Base-by-base conservation (phyloP, 2,797 vertebrate species). In the Cyprinodon diabolis region DNA sequence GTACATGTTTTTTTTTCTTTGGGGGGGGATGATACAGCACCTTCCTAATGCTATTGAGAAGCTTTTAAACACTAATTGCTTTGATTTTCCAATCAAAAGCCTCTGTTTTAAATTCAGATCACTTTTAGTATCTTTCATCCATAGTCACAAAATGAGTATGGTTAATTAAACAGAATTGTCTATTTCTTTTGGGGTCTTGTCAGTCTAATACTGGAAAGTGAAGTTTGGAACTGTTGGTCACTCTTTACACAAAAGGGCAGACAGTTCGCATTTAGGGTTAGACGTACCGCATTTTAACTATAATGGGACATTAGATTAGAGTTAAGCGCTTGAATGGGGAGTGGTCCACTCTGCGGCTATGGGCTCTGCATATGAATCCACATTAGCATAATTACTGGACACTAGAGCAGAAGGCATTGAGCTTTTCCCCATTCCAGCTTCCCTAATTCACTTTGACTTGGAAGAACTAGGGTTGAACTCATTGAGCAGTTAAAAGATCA, bases 221-320 rank as follows among this genome's bases (percentile, higher is more conserved):
- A 78, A 74, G 74, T 63, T 58, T 80, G 77, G 84, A 90, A 65
- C 66, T 47, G 69, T 72, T 83, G 71, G 72, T 52, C 58, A 60
- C 49, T 79, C 70, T 80, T 70, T 52, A 66, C 62, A 57, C 66
- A 77, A 71, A 85, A 74, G 78, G 77, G 23, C 69, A 79, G 67
- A 72, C 84, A 72, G 89, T 86, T 86, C 83, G 85, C 71, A 90
- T 93, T 90, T 82, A 88, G 76, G 86, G 80, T 74, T 72, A 86
- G 83, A 85, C 68, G 79, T 81, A 74, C 78, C 77, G 90, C 70
- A 91, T 87, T 92, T 86, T 91, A 79, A 76, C 78, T 87, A 89
- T 93, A 94, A 94, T 92, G 81, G 90, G 87, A 87, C 87, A 93
- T 93, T 93, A 92, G 91, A 93, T 94, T 92, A 87, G 88, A 92